Percentiles rank a stretch among this genome's conserved stretches.
phyloP scores from a whole-genome alignment of 1,140 invertebrate species.

The Micrasema minimum region DNA sequence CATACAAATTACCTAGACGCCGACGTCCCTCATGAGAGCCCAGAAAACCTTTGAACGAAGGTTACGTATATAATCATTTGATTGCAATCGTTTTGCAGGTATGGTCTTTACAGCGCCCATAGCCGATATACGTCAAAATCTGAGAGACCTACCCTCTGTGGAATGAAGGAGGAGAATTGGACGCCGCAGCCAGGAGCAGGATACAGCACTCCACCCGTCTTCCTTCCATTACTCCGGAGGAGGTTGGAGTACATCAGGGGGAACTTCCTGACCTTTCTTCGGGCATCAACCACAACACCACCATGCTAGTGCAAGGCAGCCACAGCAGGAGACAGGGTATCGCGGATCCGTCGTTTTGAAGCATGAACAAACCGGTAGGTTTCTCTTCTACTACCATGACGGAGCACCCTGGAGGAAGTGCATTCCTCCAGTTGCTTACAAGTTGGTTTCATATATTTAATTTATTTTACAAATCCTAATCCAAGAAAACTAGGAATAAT shows the following conservation, averaged over 20 bases:
- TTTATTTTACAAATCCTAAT: no score
- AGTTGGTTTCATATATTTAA: slow-evolving; percentile 55
- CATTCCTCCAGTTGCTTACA: slow-evolving; percentile 66
- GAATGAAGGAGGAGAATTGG: slow-evolving; percentile 69
- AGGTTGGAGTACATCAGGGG: slow-evolving; percentile 68
- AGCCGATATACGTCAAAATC: slow-evolving; percentile 70
- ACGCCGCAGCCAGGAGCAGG: slow-evolving; percentile 68
- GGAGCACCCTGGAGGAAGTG: slow-evolving; percentile 64
- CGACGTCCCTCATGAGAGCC: no score
- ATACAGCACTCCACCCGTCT: slow-evolving; percentile 68
- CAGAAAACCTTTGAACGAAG: no score
- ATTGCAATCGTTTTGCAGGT: slow-evolving; percentile 60
- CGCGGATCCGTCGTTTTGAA: slow-evolving; percentile 62
- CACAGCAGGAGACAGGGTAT: slow-evolving; percentile 55
- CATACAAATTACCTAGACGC: no score
- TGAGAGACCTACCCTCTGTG: slow-evolving; percentile 73
- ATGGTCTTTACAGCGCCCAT: slow-evolving; percentile 71
- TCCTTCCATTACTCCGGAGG: slow-evolving; percentile 67
- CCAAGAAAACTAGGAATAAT: no score
- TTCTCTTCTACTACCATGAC: slow-evolving; percentile 60
- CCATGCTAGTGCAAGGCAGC: slow-evolving; percentile 45
- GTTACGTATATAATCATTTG: no score
- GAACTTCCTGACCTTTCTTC: slow-evolving; percentile 72
- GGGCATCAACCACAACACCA: slow-evolving; percentile 74
- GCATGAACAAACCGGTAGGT: slow-evolving; percentile 68